phyloP scores from a whole-genome alignment of 2,888 invertebrate genomes.

The Folsomia candida region DNA sequence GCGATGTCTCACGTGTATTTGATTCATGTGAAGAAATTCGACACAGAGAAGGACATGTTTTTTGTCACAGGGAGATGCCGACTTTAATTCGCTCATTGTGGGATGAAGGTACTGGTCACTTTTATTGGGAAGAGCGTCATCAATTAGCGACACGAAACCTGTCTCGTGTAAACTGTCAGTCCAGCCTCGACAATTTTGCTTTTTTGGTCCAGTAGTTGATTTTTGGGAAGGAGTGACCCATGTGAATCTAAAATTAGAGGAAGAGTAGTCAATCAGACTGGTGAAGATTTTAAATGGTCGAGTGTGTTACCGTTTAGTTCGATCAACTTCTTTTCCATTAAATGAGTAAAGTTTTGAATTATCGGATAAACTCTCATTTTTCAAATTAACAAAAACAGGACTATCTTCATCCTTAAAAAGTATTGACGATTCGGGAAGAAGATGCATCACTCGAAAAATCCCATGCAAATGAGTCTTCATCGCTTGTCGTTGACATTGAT shows the following conservation, averaged over 20 bases:
- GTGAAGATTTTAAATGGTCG: not conserved
- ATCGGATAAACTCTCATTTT: not conserved
- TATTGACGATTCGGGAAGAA: not conserved
- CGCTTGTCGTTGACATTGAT: slow-evolving; percentile 9
- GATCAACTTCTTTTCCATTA: slow-evolving; percentile 7
- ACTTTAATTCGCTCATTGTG: not conserved
- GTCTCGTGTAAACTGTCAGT: not conserved
- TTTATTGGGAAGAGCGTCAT: not conserved
- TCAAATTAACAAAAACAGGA: not conserved
- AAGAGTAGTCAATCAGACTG: not conserved
- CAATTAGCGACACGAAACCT: not conserved
- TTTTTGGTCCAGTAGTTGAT: not conserved
- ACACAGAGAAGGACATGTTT: not conserved
- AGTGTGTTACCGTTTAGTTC: not conserved
- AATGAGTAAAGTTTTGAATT: not conserved
- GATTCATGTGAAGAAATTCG: slow-evolving; percentile 9
- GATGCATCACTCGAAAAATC: not conserved
- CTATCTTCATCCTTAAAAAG: not conserved
- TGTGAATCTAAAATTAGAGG: not conserved
- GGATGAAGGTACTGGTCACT: too few relatives aligned
- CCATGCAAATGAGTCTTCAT: not conserved
- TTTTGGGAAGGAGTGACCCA: too few relatives aligned
- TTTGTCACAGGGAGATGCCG: not conserved
- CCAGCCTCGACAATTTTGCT: slow-evolving; percentile 3
- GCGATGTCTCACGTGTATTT: not conserved